Evolutionary conservation across 2,797 vertebrate genomes (phyloP).

Genomic region (Alfaro cultratus): DNA sequence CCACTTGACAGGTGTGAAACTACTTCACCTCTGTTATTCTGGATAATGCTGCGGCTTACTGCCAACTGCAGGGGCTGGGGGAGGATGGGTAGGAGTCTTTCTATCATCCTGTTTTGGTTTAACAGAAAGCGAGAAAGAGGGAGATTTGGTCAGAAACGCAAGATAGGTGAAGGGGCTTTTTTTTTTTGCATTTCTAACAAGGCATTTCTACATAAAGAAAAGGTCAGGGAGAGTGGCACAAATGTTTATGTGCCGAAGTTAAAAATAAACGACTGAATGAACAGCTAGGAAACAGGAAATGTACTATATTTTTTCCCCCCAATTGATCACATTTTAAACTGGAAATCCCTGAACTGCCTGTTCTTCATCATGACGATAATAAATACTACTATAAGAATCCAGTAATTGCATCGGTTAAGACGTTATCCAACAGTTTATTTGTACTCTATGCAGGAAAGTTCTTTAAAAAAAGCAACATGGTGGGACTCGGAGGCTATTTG

Average conservation of each 20-base stretch:
- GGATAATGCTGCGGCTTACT: conserved; percentile 54
- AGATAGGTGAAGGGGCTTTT: conserved; percentile 11
- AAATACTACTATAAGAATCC: conserved; percentile 34
- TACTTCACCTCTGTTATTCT: conserved; percentile 52
- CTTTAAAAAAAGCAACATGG: conserved; percentile 42
- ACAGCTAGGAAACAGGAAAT: conserved; percentile 13
- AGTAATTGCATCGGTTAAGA: conserved; percentile 42
- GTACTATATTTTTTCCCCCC: background rate
- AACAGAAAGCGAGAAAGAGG: conserved; percentile 15
- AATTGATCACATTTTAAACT: conserved; percentile 31
- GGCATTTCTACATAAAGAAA: conserved; percentile 41
- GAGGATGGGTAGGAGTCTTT: conserved; percentile 43
- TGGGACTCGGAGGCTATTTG: conserved; percentile 56
- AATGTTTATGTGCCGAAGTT: conserved; percentile 24
- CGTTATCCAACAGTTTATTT: conserved; percentile 41
- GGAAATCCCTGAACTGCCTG: conserved; percentile 31
- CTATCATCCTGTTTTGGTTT: conserved; percentile 40
- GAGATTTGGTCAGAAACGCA: conserved; percentile 25
- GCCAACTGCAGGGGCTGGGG: conserved; percentile 55
- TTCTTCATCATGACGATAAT: conserved; percentile 25
- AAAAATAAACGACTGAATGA: conserved; percentile 27
- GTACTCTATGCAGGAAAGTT: conserved; percentile 42
- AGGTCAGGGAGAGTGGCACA: conserved; percentile 30
- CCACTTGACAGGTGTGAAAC: conserved; percentile 35
- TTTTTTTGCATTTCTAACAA: conserved; percentile 25